Percentiles rank a stretch among this genome's conserved stretches.
phyloP scores from a whole-genome alignment of 2,888 invertebrate genomes.

The Dinocampus coccinellae region DNA sequence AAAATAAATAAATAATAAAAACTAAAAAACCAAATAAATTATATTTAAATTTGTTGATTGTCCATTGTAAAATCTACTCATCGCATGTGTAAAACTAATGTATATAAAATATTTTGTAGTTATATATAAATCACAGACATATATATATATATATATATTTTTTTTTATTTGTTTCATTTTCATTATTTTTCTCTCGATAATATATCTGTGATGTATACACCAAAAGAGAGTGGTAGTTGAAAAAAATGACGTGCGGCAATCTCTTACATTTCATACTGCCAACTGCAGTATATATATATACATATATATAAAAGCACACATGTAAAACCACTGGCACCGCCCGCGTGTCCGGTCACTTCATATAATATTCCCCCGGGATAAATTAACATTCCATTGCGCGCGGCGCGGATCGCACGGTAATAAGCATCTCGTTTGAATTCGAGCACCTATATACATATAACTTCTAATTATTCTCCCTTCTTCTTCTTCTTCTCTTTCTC shows the following conservation, averaged over 20 bases:
- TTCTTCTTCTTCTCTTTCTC: background rate
- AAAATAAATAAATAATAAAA: too few species aligned
- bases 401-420: constrained; percentile 33
- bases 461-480: background rate
- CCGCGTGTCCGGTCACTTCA: constrained; percentile 23
- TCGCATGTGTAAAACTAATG: too few species aligned
- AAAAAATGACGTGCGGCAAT: too few species aligned
- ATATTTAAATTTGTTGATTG: too few species aligned
- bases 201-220: too few species aligned
- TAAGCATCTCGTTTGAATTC: constrained; percentile 37
- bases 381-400: constrained; percentile 35
- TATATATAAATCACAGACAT: background rate
- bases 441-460: constrained; percentile 14
- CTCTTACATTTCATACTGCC: too few species aligned
- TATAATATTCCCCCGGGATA: constrained; percentile 30
- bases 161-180: background rate
- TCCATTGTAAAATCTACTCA: too few species aligned
- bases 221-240: too few species aligned
- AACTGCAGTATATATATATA: too few species aligned
- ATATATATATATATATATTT: background rate
- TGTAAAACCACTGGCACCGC: constrained; percentile 33
- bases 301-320: constrained; percentile 20
- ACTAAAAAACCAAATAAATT: background rate
- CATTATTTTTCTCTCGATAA: background rate
- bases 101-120: background rate